Percentiles rank a stretch among this genome's conserved stretches.
Conservation (phyloP, 2,797 vertebrate genomes). For the Furcifer pardalis region DNA sequence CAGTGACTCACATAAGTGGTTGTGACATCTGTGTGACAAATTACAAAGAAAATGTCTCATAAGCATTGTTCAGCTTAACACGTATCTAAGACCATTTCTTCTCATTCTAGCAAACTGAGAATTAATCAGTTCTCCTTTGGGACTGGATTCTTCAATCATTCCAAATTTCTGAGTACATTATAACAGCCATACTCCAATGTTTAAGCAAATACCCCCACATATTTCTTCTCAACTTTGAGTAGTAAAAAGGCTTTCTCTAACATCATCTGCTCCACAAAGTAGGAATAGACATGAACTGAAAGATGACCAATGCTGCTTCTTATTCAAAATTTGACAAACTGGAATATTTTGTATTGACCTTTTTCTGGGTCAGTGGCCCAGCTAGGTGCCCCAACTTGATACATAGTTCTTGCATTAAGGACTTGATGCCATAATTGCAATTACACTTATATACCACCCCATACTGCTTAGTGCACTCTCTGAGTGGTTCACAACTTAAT, state of each 20-base stretch:
- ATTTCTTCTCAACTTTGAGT: conserved; percentile 12
- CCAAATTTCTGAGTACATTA: conserved; percentile 9
- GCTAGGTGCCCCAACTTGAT: not conserved
- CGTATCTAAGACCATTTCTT: conserved; percentile 8
- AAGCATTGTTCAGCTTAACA: not conserved
- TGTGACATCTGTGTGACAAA: conserved; percentile 29
- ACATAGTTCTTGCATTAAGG: not conserved
- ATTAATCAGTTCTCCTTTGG: conserved; percentile 7
- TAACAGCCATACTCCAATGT: not conserved
- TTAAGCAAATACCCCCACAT: conserved; percentile 12
- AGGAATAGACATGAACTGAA: not conserved
- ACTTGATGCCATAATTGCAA: no score
- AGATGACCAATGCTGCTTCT: not conserved
- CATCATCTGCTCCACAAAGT: not conserved
- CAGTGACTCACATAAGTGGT: not conserved
- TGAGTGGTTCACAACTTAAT: no score
- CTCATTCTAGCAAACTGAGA: conserved; percentile 6
- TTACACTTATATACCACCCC: no score
- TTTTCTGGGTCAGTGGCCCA: no score
- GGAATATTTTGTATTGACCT: not conserved
- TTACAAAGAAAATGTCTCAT: not conserved
- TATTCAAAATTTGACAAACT: not conserved
- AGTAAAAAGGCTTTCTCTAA: not conserved
- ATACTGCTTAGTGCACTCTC: no score
- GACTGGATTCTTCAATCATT: conserved; percentile 12